Base-by-base conservation (phyloP, 2,113 vertebrate species). In the Nycticryphes semicollaris region DNA sequence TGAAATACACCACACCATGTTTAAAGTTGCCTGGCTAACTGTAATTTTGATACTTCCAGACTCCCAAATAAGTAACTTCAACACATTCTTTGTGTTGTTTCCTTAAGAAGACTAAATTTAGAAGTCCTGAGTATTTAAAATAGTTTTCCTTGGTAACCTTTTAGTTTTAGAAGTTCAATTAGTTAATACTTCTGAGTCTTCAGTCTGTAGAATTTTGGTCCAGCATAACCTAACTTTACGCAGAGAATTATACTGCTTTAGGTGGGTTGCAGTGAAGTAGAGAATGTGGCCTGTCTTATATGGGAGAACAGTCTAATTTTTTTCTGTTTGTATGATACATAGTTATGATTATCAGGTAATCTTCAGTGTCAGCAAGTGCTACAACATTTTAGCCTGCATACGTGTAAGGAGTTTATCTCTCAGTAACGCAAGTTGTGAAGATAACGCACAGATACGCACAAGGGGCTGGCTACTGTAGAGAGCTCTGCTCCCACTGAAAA, bases 341-440 rank as follows among this genome's bases (percentile, higher is more conserved):
- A 82, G 70, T 95, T 96, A 75, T 11, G 60, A 62, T 90, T 93
- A 84, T 88, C 74, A 90, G 92, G 50, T 91, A 81, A 85, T 63
- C 37, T 92, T n/a, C 31, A 63, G 48, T 54, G n/a, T 54, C 86
- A 62, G 63, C 75, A 93, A 87, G 33, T 90, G 41, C 47, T 93
- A 50, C 57, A 56, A 43, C 25, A 83, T 45, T 89, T 67, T 39
- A 89, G 59, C 13, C 62, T 86, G 25, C 9, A 41, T 78, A 59
- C 59, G 86, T 92, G 37, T 67, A 56, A 91, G 89, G 70, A 31
- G 54, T 45, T 85, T 85, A 35, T 85, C 30, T 73, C 47, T 39
- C 24, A 88, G 33, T 69, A 85, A n/a, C 85, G 33, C 60, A 81
- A 54, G 60, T 89, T 93, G 92, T 90, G 68, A 76, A 87, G 62